These are phyloP conservation scores for Homarus americanus DNA, from an alignment of 1,140 invertebrate genomes.

Conservation along the genomic window DNA sequence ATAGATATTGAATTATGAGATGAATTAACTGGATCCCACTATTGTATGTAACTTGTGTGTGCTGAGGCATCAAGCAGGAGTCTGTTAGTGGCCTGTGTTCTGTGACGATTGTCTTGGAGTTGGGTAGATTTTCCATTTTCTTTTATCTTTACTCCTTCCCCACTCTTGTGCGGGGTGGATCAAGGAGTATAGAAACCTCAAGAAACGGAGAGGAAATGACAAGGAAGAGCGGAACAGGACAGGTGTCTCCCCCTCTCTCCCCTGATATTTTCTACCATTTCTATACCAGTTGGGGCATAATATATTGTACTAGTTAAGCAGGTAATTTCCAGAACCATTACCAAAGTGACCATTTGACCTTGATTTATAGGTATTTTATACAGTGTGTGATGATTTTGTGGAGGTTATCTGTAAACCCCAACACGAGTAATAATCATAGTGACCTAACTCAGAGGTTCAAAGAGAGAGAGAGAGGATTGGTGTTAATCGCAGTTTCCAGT, in stretches of 20 bases:
- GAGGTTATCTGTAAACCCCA: neutral
- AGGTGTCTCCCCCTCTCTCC: no score
- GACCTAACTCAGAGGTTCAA: neutral
- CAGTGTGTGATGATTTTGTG: slow-evolving; percentile 1
- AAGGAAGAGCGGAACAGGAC: no score
- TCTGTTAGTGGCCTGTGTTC: neutral
- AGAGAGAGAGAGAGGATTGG: neutral
- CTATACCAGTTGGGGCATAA: neutral
- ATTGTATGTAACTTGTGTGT: neutral
- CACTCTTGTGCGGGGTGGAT: no score
- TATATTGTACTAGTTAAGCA: neutral
- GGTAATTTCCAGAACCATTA: slow-evolving; percentile 4
- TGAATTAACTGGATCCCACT: neutral
- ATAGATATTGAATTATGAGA: slow-evolving; percentile 18
- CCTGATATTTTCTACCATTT: neutral
- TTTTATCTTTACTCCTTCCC: no score
- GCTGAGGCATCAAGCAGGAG: neutral
- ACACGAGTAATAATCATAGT: no score
- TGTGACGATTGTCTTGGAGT: neutral
- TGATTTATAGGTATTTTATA: slow-evolving; percentile 9
- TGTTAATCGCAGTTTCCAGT: neutral
- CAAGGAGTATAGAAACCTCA: no score
- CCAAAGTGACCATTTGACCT: neutral
- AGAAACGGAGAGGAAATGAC: no score
- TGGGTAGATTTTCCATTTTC: neutral